These are phyloP conservation scores for Microcebus tavaratra DNA, from an alignment of 2,113 vertebrate species.

Conservation along the genomic window DNA sequence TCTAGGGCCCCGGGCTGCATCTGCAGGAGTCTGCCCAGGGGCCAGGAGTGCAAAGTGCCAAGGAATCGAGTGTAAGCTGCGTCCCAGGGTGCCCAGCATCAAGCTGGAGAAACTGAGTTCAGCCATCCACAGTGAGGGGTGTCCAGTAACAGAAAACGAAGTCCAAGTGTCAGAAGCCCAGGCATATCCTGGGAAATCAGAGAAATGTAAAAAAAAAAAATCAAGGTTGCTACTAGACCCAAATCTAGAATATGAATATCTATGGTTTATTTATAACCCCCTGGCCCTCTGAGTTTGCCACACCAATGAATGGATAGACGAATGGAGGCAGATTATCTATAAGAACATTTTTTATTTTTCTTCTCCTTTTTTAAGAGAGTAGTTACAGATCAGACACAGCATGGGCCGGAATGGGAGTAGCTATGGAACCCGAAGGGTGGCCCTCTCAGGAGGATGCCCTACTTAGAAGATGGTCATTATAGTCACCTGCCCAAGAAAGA, in stretches of 20 bases:
- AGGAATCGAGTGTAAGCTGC: neutral
- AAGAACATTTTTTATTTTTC: neutral
- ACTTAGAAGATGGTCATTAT: neutral
- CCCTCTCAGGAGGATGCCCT: too few species aligned
- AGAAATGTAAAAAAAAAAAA: neutral
- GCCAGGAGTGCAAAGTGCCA: too few species aligned
- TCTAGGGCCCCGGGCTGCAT: fast-evolving
- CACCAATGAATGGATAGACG: neutral
- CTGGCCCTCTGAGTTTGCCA: neutral
- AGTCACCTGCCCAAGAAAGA: neutral
- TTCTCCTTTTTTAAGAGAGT: neutral
- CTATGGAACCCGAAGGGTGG: neutral
- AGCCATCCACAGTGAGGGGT: fast-evolving
- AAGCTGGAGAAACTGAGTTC: neutral
- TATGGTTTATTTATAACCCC: neutral
- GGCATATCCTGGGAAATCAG: neutral
- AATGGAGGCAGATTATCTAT: neutral
- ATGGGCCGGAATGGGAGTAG: neutral
- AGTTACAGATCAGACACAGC: neutral
- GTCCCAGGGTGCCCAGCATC: neutral
- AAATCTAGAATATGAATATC: neutral
- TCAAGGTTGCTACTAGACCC: neutral
- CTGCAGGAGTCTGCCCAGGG: neutral
- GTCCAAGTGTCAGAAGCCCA: neutral
- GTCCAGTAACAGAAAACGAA: fast-evolving